Evolutionary conservation across 2,113 vertebrate genomes (phyloP), one percentile per base, ranked within the genome.

Genomic region (Fulica atra): DNA sequence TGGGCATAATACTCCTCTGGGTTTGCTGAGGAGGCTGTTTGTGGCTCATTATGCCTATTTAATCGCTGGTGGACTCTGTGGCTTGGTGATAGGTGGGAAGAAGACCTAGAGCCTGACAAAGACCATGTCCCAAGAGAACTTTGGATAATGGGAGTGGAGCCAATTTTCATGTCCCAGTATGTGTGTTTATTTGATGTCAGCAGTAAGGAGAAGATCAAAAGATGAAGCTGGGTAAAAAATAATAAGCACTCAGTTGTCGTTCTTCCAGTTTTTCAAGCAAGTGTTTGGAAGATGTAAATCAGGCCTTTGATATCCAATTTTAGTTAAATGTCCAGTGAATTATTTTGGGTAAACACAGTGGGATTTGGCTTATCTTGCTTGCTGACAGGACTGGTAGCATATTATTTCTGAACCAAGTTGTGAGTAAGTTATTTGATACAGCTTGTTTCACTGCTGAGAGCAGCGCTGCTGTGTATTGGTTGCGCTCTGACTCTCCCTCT

Each of bases 291-390:
- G 89, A 95, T 89, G 89, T 86, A 95, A 95, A 93, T 93, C 65
- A 87, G 81, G 74, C 29, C 91, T 95, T 97, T 95, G 93, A 92
- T 94, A 95, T 76, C 86, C 93, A 91, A 87, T 76, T 87, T 68
- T 68, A 89, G 81, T 80, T 81, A 68, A 93, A 92, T 35, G 65
- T 71, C 28, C 48, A 91, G 73, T 26, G 77, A 79, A 84, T 84
- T 92, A 81, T 93, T 95, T 92, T 71, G 73, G 73, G 89, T 68
- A 92, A 74, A 33, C 68, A 23, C 72, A 31, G 81, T 70, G 65
- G 86, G 81, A 71, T 92, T 95, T 96, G 91, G 51, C 77, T 93
- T 95, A 74, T 93, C 91, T 95, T 48, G 12, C 86, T 92, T 71
- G 35, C 86, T 95, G 72, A 84, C 86, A 78, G 80, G 64, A 56